Conservation (phyloP, 2,888 invertebrate genomes). For the Xanthorhoe designata region DNA sequence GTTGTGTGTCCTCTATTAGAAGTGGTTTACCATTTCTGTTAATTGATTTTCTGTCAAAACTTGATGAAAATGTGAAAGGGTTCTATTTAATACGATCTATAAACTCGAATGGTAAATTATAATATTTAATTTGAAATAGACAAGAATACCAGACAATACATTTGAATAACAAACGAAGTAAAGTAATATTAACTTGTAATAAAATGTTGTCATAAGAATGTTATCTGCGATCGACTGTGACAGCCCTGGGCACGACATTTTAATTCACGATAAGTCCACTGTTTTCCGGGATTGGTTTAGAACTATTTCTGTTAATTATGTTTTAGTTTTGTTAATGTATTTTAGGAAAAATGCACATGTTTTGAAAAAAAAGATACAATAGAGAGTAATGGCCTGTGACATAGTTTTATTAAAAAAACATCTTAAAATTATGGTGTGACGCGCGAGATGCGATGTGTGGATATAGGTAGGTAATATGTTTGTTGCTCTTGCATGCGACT, state of each 20-base stretch:
- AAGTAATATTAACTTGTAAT: neutral
- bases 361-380: neutral
- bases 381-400: no score
- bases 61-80: no score
- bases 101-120: no score
- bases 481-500: no score
- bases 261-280: constrained; percentile 41
- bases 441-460: no score
- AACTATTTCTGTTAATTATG: constrained; percentile 26
- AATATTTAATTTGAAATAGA: no score
- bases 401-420: neutral
- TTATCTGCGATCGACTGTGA: neutral
- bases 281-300: constrained; percentile 36
- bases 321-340: constrained; percentile 13
- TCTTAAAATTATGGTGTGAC: neutral
- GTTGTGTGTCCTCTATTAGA: no score
- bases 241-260: constrained; percentile 32
- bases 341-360: neutral
- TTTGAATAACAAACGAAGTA: neutral
- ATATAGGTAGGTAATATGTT: no score
- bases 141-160: no score
- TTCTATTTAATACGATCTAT: no score
- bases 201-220: neutral
- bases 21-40: no score
- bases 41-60: no score